Conservation (phyloP, 2,113 vertebrate genomes). For the Papio anubis region DNA sequence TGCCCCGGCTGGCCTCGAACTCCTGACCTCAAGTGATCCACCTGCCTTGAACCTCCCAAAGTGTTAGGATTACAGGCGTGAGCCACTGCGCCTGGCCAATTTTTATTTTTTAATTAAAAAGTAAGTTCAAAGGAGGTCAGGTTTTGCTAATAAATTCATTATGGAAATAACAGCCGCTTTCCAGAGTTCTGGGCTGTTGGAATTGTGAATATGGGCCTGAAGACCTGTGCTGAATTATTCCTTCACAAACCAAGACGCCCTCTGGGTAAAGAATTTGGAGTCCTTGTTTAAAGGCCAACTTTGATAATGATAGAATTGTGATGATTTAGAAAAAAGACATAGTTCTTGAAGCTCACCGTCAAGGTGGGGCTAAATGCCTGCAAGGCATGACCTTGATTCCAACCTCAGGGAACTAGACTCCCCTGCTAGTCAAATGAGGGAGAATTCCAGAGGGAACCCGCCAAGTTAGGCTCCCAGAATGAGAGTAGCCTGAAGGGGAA, state of each 20-base stretch:
- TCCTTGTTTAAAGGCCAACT: neutral
- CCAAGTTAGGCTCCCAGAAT: neutral
- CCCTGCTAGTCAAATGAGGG: neutral
- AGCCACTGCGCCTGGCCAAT: neutral
- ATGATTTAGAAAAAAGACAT: neutral
- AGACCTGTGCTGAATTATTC: neutral
- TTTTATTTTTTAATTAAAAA: neutral
- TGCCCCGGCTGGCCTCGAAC: neutral
- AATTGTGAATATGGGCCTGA: neutral
- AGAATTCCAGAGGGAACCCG: neutral
- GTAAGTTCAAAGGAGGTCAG: neutral
- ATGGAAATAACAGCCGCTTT: neutral
- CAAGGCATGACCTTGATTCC: neutral
- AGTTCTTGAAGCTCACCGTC: neutral
- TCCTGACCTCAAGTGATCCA: neutral
- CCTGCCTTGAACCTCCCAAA: neutral
- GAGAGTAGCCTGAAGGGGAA: neutral
- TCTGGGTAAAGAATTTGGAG: neutral
- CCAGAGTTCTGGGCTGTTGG: neutral
- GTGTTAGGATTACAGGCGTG: too few relatives aligned
- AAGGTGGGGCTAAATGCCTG: neutral
- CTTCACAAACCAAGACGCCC: neutral
- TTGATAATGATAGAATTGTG: neutral
- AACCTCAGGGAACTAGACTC: neutral
- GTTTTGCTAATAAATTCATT: constrained; percentile 1